Evolutionary conservation across 2,113 vertebrate species (phyloP).

Genomic region (Catharus fuscescens): DNA sequence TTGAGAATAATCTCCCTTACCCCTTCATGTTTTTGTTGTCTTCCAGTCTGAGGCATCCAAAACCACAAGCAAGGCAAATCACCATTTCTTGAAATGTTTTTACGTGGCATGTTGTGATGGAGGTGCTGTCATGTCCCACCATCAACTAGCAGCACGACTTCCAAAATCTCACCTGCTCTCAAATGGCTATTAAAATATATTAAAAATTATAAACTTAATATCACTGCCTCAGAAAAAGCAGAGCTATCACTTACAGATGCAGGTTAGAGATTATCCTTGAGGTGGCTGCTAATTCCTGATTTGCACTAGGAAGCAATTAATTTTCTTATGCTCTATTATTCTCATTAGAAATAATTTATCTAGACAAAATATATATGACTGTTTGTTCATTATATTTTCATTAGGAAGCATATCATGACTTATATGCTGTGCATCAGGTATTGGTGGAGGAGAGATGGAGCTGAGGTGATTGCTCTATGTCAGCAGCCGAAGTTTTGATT

Average conservation of each 20-base stretch:
- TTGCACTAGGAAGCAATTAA: not conserved
- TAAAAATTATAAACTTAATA: not conserved
- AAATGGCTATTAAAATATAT: not conserved
- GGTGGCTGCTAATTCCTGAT: not conserved
- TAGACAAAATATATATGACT: not conserved
- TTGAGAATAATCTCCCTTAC: not conserved
- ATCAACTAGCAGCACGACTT: not conserved
- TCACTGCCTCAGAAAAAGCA: not conserved
- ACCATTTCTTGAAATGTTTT: not conserved
- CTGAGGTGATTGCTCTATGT: not conserved
- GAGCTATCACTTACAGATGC: not conserved
- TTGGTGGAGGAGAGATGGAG: not conserved
- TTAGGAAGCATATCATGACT: not conserved
- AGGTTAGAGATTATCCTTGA: not conserved
- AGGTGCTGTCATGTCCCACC: fast-evolving
- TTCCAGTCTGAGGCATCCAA: not conserved
- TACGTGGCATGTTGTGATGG: not conserved
- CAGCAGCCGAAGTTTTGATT: not conserved
- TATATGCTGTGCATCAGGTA: not conserved
- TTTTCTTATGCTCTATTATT: not conserved
- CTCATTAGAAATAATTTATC: not conserved
- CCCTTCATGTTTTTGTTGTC: not conserved
- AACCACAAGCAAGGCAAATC: not conserved
- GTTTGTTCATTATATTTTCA: not conserved
- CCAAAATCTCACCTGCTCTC: not conserved